Base-by-base conservation (phyloP, 2,797 vertebrate species). In the Linurgus olivaceus region DNA sequence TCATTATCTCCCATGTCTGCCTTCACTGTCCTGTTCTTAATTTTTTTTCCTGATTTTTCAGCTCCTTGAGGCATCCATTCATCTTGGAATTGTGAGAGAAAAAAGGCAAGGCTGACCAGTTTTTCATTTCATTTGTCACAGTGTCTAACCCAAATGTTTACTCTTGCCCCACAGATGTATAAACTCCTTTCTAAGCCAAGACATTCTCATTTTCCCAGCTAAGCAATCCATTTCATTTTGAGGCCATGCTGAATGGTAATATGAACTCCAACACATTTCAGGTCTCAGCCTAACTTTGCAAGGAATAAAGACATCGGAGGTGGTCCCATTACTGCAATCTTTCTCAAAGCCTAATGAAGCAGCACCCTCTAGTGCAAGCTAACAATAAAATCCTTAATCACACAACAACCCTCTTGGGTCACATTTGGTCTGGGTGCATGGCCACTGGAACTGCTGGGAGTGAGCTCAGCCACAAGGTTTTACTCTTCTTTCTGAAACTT, bases 291-390 rank as follows among this genome's bases (percentile, higher is more conserved):
- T 71, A 66, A 42, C n/a, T 67, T 72, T 35, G n/a, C 66, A 51
- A 77, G 66, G 62, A 81, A 37, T 47, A 24, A 77, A 65, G 77
- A 38, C 31, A 7, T 28, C 0, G 2, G n/a, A 75, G 74, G 65
- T 1, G 0, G 33, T n/a, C 54, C 57, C 40, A 9, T 50, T 25
- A 10, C 61, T 12, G 33, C 0, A 0, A 3, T 50, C 50, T 24
- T 70, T 47, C 24, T 57, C 54, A 33, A 95, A 94, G 20, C 6
- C 54, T 93, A 38, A 88, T 5, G 1, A 73, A 91, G 95, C 4
- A 96, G 93, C 95, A 95, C 94, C 94, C 93, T 94, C 93, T 95
- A 93, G 90, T 9, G 90, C 94, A 88, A 91, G 63, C 35, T 51
- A 40, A 37, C 38, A 40, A 62, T 47, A 78, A 86, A 68, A 81